phyloP scores from a whole-genome alignment of 2,797 vertebrate species.

The Anniella stebbinsi region DNA sequence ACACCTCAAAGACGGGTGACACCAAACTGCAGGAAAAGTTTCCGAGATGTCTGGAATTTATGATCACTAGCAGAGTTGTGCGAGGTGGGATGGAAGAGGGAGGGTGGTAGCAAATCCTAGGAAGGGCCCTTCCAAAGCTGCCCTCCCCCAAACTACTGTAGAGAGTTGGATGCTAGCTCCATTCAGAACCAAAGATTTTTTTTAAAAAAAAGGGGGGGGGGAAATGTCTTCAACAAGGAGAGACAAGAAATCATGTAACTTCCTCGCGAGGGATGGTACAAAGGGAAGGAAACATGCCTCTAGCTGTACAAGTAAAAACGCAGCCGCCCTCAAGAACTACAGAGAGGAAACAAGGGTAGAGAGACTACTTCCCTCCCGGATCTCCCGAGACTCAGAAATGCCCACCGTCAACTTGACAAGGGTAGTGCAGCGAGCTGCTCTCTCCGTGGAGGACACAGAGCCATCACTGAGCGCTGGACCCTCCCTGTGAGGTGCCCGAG shows the following conservation, averaged over 20 bases:
- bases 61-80: conserved; percentile 12
- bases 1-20: conserved; percentile 71
- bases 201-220: background rate
- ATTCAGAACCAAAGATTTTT: background rate
- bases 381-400: conserved; percentile 15
- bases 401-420: background rate
- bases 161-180: background rate
- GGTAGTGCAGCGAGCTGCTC: background rate
- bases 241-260: conserved; percentile 29
- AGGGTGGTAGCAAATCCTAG: background rate
- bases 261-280: conserved; percentile 22
- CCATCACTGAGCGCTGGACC: conserved; percentile 78
- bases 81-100: conserved; percentile 34
- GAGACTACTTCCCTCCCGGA: background rate
- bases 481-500: conserved; percentile 77
- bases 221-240: conserved; percentile 32
- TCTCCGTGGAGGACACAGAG: conserved; percentile 8
- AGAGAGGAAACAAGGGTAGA: conserved; percentile 6
- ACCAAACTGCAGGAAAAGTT: conserved; percentile 63
- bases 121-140: background rate
- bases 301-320: conserved; percentile 45
- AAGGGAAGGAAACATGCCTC: conserved; percentile 42
- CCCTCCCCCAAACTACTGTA: background rate
- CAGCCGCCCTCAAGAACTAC: conserved; percentile 33
- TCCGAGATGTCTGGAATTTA: conserved; percentile 55